Evolutionary conservation across 2,888 invertebrate species (phyloP).

Genomic region (Folsomia candida): DNA sequence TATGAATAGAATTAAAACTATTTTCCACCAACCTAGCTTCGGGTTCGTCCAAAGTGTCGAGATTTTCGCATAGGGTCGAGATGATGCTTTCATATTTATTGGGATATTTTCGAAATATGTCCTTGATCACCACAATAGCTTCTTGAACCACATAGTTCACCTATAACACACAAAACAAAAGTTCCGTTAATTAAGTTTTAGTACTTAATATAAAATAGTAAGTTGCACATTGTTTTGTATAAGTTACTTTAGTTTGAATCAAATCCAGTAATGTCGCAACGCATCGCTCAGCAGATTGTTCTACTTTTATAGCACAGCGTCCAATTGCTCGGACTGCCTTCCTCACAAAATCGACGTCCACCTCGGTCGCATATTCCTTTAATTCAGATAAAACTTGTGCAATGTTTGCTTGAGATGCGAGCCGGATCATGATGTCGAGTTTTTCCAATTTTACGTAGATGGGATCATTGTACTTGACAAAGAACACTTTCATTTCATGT

Average conservation of each 20-base stretch:
- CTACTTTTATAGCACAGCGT: constrained; percentile 96
- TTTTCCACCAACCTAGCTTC: constrained; percentile 82
- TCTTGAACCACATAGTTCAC: constrained; percentile 99
- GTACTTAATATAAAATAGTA: neutral
- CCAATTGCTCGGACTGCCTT: constrained; percentile 99
- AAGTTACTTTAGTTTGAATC: constrained; percentile 97
- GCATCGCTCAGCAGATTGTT: constrained; percentile 96
- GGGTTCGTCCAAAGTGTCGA: constrained; percentile 97
- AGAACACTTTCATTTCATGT: constrained; percentile 99
- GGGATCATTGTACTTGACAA: constrained; percentile 99
- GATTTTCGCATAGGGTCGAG: constrained; percentile 95
- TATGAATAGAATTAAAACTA: neutral
- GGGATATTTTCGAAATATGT: constrained; percentile 95
- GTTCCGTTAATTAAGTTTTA: neutral
- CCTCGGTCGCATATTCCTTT: constrained; percentile 97
- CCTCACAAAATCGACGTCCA: constrained; percentile 98
- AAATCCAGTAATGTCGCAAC: constrained; percentile 95
- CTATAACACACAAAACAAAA: constrained; percentile 53
- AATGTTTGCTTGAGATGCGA: constrained; percentile 96
- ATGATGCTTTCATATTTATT: constrained; percentile 99
- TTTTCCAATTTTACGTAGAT: constrained; percentile 99
- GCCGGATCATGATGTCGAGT: constrained; percentile 96
- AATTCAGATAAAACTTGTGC: constrained; percentile 96
- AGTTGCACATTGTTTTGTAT: constrained; percentile 3
- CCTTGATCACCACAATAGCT: constrained; percentile 98